Evolutionary conservation across 2,888 invertebrate species (phyloP), one percentile per base, ranked within the genome.

Genomic region (Sphinx pinastri): DNA sequence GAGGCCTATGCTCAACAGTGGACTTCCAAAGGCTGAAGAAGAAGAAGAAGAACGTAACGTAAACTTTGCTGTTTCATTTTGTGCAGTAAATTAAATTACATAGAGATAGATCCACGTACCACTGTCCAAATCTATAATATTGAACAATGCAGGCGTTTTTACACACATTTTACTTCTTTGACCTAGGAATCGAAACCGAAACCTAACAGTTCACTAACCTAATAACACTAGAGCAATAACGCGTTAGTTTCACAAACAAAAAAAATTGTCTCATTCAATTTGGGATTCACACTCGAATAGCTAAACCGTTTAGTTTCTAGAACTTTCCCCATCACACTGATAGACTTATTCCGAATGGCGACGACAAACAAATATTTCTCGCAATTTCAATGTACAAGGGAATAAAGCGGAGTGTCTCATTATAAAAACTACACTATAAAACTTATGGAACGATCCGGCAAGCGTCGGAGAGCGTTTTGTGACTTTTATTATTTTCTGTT

Each of bases 351-450:
- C 12, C 38, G 49, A 47, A 19, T 57, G 57, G 57, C 57, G 49
- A 11, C 14, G 49, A 63, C 63, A 63, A 63, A 63, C 63, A 63
- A 63, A 63, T 55, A 55, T 63, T 63, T 47, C 63, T 47, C 49
- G 16, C 63, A 47, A 63, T 63, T 49, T 63, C 63, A 63, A 63
- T 49, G 63, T 63, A 47, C 63, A 45, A 19, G 55, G n/a, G 49
- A 63, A 63, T 63, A 49, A 63, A 63, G 60, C 38, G 13, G n/a
- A 69, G 72, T 72, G 60, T 69, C 71, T 59, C 71, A 75, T 75
- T 75, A 71, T 71, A 73, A 71, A 71, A 54, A 70, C 72, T 75
- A 73, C 70, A 71, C 73, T 52, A 69, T 68, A 60, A 49, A 71
- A 75, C 69, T 71, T 73, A 70, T 68, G 25, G 69, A 31, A 67